Evolutionary conservation across 2,888 invertebrate species (phyloP).

Genomic region (Cinara cedri): DNA sequence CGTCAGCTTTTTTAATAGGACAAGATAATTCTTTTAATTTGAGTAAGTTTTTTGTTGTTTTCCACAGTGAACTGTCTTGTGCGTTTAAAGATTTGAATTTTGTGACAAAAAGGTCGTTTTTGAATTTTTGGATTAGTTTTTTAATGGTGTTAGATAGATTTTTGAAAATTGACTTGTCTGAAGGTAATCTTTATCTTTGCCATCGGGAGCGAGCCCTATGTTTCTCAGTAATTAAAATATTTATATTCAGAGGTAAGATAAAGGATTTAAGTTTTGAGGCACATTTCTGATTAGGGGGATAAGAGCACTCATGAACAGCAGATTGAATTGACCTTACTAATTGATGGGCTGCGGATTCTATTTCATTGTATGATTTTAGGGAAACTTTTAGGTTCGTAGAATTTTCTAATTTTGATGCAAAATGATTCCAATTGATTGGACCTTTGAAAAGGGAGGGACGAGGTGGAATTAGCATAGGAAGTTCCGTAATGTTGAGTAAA

Average conservation of each 20-base stretch:
- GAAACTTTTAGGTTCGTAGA: background rate
- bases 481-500: background rate
- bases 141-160: constrained; percentile 24
- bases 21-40: no score
- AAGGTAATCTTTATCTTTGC: constrained; percentile 17
- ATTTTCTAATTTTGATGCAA: background rate
- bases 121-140: constrained; percentile 13
- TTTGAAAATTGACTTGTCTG: background rate
- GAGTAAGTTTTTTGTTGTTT: no score
- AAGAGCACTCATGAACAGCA: constrained; percentile 3
- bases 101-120: constrained; percentile 14
- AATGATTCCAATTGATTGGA: constrained; percentile 4
- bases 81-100: constrained; percentile 21
- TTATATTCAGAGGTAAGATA: no score
- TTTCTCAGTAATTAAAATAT: background rate
- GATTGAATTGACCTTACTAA: constrained; percentile 6
- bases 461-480: background rate
- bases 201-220: background rate
- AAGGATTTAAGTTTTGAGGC: background rate
- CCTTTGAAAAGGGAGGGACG: constrained; percentile 4
- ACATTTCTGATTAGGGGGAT: background rate
- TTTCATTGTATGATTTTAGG: background rate
- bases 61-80: no score
- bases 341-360: background rate
- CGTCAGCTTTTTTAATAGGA: no score